phyloP scores from a whole-genome alignment of 2,888 invertebrate species.

The Drosophila nr. perissopoda region DNA sequence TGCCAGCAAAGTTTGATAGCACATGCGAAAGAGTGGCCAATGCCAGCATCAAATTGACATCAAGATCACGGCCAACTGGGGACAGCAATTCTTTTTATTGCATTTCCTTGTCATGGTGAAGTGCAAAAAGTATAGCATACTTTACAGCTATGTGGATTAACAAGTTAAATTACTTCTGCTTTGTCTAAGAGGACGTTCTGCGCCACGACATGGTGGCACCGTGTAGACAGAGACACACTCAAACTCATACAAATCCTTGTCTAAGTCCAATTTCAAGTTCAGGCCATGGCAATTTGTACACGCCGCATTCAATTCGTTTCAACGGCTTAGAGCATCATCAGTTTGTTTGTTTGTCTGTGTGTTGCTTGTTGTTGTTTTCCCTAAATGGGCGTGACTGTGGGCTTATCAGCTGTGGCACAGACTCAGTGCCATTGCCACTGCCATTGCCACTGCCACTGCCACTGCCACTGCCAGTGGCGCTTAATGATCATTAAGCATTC shows the following conservation, averaged over 20 bases:
- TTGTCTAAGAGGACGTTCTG: slow-evolving; percentile 16
- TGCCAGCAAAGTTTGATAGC: slow-evolving; percentile 25
- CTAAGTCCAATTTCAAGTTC: slow-evolving; percentile 48
- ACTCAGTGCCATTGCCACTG: slow-evolving; percentile 23
- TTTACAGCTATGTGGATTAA: slow-evolving; percentile 47
- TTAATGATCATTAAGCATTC: slow-evolving; percentile 37
- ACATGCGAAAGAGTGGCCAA: slow-evolving; percentile 44
- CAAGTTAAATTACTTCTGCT: slow-evolving; percentile 52
- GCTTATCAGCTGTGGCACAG: slow-evolving; percentile 60
- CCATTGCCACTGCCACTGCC: slow-evolving; percentile 10
- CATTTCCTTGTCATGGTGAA: slow-evolving; percentile 47
- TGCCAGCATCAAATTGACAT: slow-evolving; percentile 65
- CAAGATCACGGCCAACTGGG: slow-evolving; percentile 68
- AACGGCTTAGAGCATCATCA: slow-evolving; percentile 45
- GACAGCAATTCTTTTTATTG: slow-evolving; percentile 51
- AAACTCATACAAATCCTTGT: slow-evolving; percentile 22
- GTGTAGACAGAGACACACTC: background rate
- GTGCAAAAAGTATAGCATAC: slow-evolving; percentile 40
- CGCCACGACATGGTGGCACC: background rate
- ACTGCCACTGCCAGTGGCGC: slow-evolving; percentile 24
- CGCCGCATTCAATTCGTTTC: slow-evolving; percentile 45
- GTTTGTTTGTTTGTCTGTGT: slow-evolving; percentile 14
- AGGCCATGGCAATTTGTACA: slow-evolving; percentile 47
- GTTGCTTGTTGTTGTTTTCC: slow-evolving; percentile 5
- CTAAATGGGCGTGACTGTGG: slow-evolving; percentile 13